Percentiles rank a stretch among this genome's conserved stretches.
These are phyloP conservation scores for Helicorthomorpha holstii DNA, from an alignment of 1,140 invertebrate species.

Conservation along the genomic window DNA sequence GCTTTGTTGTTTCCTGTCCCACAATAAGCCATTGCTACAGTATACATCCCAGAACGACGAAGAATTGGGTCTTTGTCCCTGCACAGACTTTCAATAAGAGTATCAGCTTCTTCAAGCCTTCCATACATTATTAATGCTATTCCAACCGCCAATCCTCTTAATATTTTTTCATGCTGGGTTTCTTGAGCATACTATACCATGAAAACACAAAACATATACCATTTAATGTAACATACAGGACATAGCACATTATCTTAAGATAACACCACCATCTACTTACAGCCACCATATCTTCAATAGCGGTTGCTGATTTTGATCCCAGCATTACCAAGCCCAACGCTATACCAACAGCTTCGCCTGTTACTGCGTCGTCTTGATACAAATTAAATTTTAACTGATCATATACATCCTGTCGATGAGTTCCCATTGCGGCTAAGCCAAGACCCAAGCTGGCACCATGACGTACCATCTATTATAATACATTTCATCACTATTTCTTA, in stretches of 20 bases:
- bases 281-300: constrained; percentile 88
- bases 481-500: neutral
- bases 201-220: constrained; percentile 14
- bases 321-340: constrained; percentile 98
- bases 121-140: constrained; percentile 96
- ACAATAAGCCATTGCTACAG: constrained; percentile 95
- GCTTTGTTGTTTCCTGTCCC: constrained; percentile 95
- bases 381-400: constrained; percentile 92
- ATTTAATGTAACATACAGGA: constrained; percentile 21
- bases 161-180: constrained; percentile 96
- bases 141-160: constrained; percentile 70
- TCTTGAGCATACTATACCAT: constrained; percentile 51
- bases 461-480: constrained; percentile 48
- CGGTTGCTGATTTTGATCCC: constrained; percentile 71
- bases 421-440: constrained; percentile 94
- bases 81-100: constrained; percentile 70
- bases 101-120: constrained; percentile 86
- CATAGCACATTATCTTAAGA: constrained; percentile 18
- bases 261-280: constrained; percentile 23
- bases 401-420: constrained; percentile 76
- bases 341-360: constrained; percentile 92
- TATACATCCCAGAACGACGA: constrained; percentile 71
- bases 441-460: constrained; percentile 95
- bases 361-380: constrained; percentile 97
- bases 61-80: constrained; percentile 35